A percentile compares a stretch with the other conserved stretches of the same genome.
Evolutionary conservation across 2,797 vertebrate species (phyloP).

Genomic region (Alosa sapidissima): DNA sequence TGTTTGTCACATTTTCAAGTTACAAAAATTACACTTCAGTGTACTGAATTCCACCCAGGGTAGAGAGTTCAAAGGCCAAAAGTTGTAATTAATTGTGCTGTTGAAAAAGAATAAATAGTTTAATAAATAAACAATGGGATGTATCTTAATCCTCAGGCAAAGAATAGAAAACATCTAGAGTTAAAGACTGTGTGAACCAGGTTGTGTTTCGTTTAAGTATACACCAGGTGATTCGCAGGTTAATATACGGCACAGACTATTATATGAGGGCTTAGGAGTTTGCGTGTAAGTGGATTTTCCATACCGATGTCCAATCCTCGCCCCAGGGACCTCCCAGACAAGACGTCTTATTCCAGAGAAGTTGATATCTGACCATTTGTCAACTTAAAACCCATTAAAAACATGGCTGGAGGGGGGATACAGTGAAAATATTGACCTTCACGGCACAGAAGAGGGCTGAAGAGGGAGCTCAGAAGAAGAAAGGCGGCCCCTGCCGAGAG

Average conservation of each 20-base stretch:
- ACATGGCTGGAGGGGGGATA: slow-evolving; percentile 55
- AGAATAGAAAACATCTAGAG: neutral
- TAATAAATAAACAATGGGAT: neutral
- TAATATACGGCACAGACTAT: neutral
- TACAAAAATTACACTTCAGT: too few species aligned
- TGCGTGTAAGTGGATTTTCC: slow-evolving; percentile 11
- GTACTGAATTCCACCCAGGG: too few species aligned
- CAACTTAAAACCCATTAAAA: slow-evolving; percentile 67
- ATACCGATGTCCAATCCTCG: slow-evolving; percentile 45
- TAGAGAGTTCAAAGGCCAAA: too few species aligned
- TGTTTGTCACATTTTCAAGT: neutral
- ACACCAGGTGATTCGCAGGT: neutral
- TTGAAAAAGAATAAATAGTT: too few species aligned
- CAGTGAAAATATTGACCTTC: slow-evolving; percentile 64
- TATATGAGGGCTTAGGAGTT: neutral
- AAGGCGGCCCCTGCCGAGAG: neutral
- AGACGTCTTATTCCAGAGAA: slow-evolving; percentile 54
- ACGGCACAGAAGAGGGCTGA: slow-evolving; percentile 48
- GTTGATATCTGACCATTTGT: slow-evolving; percentile 59
- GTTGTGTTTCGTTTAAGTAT: neutral
- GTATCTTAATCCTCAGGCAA: neutral
- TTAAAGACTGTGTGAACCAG: neutral
- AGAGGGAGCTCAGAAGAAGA: slow-evolving; percentile 24
- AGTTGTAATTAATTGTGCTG: too few species aligned
- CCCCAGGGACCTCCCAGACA: slow-evolving; percentile 52